phyloP scores from a whole-genome alignment of 1,140 invertebrate genomes.

The Drosophila sechellia region DNA sequence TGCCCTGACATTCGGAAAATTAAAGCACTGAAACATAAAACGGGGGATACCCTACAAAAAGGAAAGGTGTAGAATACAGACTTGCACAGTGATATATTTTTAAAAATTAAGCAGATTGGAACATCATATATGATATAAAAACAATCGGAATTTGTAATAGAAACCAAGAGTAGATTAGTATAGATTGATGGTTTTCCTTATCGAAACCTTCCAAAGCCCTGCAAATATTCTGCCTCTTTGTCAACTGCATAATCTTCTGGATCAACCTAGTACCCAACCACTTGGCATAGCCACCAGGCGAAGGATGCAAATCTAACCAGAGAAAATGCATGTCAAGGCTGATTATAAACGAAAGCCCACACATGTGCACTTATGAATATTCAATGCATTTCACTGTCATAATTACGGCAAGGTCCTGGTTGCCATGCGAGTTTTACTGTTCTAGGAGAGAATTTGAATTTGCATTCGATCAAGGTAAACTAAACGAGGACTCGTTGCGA shows the following conservation, averaged over 20 bases:
- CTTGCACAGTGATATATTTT: too few species aligned
- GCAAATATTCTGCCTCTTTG: neutral
- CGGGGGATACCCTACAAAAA: slow-evolving; percentile 2
- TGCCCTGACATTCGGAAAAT: slow-evolving; percentile 38
- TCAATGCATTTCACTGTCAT: slow-evolving; percentile 77
- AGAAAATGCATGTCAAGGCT: slow-evolving; percentile 71
- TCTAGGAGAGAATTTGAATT: slow-evolving; percentile 16
- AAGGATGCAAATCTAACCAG: slow-evolving; percentile 15
- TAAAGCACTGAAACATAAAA: neutral
- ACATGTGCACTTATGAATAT: slow-evolving; percentile 71
- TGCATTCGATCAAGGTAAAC: slow-evolving; percentile 34
- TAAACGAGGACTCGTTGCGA: slow-evolving; percentile 18
- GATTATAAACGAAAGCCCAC: slow-evolving; percentile 51
- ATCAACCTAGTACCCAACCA: neutral
- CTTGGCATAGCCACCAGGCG: neutral
- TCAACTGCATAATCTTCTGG: neutral
- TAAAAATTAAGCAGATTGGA: too few species aligned
- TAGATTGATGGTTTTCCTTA: too few species aligned
- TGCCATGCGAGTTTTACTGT: slow-evolving; percentile 23
- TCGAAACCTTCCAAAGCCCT: too few species aligned
- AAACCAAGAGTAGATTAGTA: too few species aligned
- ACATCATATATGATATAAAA: too few species aligned
- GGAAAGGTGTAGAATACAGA: too few species aligned
- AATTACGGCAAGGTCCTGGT: slow-evolving; percentile 55
- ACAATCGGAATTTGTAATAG: too few species aligned